These are phyloP conservation scores for Dicroscelio sp. DNA, from an alignment of 2,888 invertebrate species.

Conservation along the genomic window DNA sequence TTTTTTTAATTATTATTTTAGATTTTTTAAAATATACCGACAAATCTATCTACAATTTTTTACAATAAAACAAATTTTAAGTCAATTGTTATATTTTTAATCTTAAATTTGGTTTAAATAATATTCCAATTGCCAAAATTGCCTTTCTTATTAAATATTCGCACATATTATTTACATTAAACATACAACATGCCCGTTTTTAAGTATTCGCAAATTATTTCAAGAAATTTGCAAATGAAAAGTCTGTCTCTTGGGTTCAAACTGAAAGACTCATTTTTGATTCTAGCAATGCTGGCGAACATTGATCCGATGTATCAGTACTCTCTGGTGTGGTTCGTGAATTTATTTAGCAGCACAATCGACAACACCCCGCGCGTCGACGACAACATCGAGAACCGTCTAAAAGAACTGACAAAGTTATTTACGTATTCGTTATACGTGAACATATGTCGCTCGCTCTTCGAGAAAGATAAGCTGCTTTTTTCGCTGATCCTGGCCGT, in stretches of 20 bases:
- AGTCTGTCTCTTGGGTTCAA: no score
- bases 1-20: no score
- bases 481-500: slow-evolving; percentile 96
- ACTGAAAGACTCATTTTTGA: background rate
- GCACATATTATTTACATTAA: no score
- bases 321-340: slow-evolving; percentile 98
- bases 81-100: no score
- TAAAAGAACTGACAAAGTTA: slow-evolving; percentile 95
- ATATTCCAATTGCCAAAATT: no score
- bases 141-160: no score
- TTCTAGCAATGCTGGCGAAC: slow-evolving; percentile 95
- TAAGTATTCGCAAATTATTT: background rate
- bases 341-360: slow-evolving; percentile 96
- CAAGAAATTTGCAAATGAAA: no score
- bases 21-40: no score
- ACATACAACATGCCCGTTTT: no score
- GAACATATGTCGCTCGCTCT: slow-evolving; percentile 98
- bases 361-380: slow-evolving; percentile 97
- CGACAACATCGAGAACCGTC: slow-evolving; percentile 95
- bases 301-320: slow-evolving; percentile 99
- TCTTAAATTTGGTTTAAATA: no score
- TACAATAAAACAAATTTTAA: no score
- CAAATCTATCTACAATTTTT: no score
- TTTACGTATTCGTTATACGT: slow-evolving; percentile 97
- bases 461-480: slow-evolving; percentile 98